phyloP scores from a whole-genome alignment of 2,113 vertebrate species.

The Stigmatopora nigra region DNA sequence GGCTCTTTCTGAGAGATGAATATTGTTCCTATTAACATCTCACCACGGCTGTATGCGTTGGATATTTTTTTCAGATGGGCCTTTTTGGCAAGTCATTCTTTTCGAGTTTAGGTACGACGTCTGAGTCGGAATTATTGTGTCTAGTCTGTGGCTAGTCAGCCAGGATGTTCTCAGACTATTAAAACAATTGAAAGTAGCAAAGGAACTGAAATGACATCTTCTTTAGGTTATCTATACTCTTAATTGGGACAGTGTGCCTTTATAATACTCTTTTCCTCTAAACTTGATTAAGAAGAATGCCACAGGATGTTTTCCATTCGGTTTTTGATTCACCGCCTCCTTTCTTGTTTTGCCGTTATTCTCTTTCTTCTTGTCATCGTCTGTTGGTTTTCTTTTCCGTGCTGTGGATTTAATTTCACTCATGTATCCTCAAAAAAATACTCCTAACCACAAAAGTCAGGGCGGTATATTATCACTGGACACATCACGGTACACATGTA shows the following conservation, averaged over 20 bases:
- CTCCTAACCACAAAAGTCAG: slow-evolving; percentile 3
- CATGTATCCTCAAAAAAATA: slow-evolving; percentile 6
- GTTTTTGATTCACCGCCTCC: slow-evolving; percentile 28
- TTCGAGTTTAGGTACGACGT: slow-evolving; percentile 28
- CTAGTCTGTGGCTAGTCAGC: slow-evolving; percentile 34
- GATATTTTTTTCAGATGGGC: slow-evolving; percentile 41
- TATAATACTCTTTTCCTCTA: slow-evolving; percentile 24
- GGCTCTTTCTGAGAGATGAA: slow-evolving; percentile 49
- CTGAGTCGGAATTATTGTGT: slow-evolving; percentile 48
- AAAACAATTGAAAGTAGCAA: slow-evolving; percentile 27
- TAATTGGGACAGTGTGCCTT: slow-evolving; percentile 33
- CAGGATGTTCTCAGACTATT: slow-evolving; percentile 41
- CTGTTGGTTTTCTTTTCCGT: slow-evolving; percentile 36
- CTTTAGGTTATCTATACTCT: neutral
- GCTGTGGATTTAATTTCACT: slow-evolving; percentile 22
- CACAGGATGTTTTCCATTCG: slow-evolving; percentile 51
- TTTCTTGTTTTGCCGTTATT: slow-evolving; percentile 20
- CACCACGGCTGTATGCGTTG: slow-evolving; percentile 34
- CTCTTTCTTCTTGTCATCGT: slow-evolving; percentile 20
- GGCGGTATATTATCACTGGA: neutral
- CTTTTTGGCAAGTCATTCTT: slow-evolving; percentile 35
- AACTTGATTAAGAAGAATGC: slow-evolving; percentile 53
- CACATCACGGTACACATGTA: neutral
- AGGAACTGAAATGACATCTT: slow-evolving; percentile 3
- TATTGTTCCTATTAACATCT: slow-evolving; percentile 53